Base-by-base conservation (phyloP, 2,888 invertebrate species). In the Lasioglossum pauxillum region DNA sequence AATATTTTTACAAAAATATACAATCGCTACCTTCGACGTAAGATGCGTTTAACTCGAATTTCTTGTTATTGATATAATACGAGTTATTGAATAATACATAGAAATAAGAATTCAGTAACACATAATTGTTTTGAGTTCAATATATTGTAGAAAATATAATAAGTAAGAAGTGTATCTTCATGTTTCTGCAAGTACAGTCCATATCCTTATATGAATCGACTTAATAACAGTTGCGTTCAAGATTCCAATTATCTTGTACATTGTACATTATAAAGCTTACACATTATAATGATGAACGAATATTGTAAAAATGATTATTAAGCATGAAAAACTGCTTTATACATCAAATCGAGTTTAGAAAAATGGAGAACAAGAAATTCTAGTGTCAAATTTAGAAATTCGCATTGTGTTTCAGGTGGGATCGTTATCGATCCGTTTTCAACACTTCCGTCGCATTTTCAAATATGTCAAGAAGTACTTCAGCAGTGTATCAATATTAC, bases 381-480 rank as follows among this genome's bases (percentile, higher is more conserved):
- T 78, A 87, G 38, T 75, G 41, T 85, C 31, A 78, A 53, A 79
- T 67, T 72, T 49, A 69, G 35, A 75, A 44, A 82, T 80, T 84
- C 31, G 44, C 38, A 35, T 31, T 67, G 38, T 31, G 38, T 38
- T 60, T 74, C 53, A 80, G 57, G 41, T 41, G 69, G 49, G 75
- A 77, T 81, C 80, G 41, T 87, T 83, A 89, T 81, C 77, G 83
- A 90, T 75, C 78, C 35, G 27, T 60, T 81, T 76, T 23, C 69
- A 31, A 73, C 75, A 77, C 38, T 83, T 75, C 76, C 75, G 44
- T 83, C 75, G 44, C 41, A 69, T 41, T 64, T 67, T 57, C 31
- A 74, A 72, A 72, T 83, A 82, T 74, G 74, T 69, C 78, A 83
- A 75, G 76, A 86, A 44, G 38, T 83, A 81, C 49, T 69, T 78